Base-by-base conservation (phyloP, 2,888 invertebrate genomes). In the Caenorhabditis sp. region DNA sequence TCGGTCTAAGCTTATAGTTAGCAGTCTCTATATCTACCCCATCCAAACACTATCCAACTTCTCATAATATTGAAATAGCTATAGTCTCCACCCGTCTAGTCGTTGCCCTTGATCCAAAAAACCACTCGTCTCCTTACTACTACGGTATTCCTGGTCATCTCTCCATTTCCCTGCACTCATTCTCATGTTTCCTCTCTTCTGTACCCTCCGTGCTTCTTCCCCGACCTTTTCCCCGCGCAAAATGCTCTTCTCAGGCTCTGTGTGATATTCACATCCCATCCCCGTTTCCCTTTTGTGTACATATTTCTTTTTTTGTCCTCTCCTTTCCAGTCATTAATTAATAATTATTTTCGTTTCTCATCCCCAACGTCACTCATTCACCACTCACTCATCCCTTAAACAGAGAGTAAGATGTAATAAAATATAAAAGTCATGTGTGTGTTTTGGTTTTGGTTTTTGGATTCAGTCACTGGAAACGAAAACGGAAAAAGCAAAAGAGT, bases 201-300 rank as follows among this genome's bases (percentile, higher is more conserved):
- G n/a, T 62, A 24, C 40, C 22, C 22, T 62, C 55, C 26, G 51
- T 24, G 24, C 28, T 76, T 61, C 9, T 9, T 32, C 32, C 32
- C 9, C 37, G 44, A 26, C 55, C 28, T 24, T 65, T 28, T 58
- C 74, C n/a, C 26, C 28, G 37, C 28, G 18, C 28, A 24, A 60
- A 44, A 61, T 58, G 40, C 50, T 70, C 80, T n/a, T n/a, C n/a
- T 80, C 80, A 72, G 80, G 72, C 68, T 58, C 22, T 70, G 58
- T 78, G 78, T 79, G 79, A 79, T 79, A 67, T 72, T 72, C 79
- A 79, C 71, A 79, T 58, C 28, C 20, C 18, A 8, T 18, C 51
- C 13, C 32, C 40, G 40, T 40, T 13, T 13, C 40, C 13, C 20
- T 20, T 51, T 26, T 47, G 51, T 67, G 67, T 67, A 55, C 28